Conservation (phyloP, 2,797 vertebrate genomes). For the Takifugu ocellatus region DNA sequence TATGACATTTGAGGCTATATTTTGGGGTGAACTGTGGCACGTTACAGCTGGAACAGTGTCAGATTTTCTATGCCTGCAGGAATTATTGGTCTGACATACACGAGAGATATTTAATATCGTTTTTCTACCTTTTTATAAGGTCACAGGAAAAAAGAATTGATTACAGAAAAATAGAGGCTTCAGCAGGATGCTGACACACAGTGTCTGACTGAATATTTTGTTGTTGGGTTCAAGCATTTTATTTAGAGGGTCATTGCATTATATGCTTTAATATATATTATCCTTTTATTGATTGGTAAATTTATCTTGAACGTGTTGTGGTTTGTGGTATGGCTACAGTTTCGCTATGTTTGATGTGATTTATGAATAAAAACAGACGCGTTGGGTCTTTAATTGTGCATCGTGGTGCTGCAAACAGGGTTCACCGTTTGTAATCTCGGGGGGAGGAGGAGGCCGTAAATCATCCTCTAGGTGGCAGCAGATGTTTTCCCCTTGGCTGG, state of each 20-base stretch:
- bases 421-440: neutral
- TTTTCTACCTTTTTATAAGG: conserved; percentile 16
- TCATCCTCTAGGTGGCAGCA: conserved; percentile 63
- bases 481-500: conserved; percentile 11
- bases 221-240: conserved; percentile 47
- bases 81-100: conserved; percentile 11
- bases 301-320: conserved; percentile 45
- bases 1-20: conserved; percentile 31
- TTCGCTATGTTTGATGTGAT: conserved; percentile 58
- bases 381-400: conserved; percentile 25
- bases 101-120: conserved; percentile 12
- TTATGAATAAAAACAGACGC: conserved; percentile 70
- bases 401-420: neutral
- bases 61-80: conserved; percentile 19
- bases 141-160: conserved; percentile 4
- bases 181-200: conserved; percentile 17
- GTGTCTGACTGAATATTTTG: conserved; percentile 21
- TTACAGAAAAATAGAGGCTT: neutral
- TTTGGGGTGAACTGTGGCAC: conserved; percentile 13
- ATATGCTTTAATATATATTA: conserved; percentile 42
- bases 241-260: conserved; percentile 34
- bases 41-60: conserved; percentile 20
- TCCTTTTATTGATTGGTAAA: conserved; percentile 39
- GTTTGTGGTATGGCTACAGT: conserved; percentile 32
- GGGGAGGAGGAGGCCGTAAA: neutral